Percentiles rank a stretch among this genome's conserved stretches.
Conservation (phyloP, 2,797 vertebrate species). For the Hyperoplus lanceolatus region DNA sequence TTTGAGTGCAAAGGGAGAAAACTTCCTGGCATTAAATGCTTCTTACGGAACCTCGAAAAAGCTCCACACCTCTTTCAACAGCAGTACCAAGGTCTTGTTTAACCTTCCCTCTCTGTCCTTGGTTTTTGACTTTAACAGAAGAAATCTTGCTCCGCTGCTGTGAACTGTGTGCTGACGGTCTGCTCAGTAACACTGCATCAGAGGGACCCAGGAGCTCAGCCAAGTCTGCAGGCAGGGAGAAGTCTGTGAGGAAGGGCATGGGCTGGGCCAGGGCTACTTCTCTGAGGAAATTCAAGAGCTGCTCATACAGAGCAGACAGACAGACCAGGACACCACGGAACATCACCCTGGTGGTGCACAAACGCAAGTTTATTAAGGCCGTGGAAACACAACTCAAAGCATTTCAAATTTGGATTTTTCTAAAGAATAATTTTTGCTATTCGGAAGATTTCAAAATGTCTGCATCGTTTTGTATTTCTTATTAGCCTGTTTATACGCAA, state of each 20-base stretch:
- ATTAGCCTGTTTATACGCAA: not conserved
- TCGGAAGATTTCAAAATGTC: not conserved
- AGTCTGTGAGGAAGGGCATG: constrained; percentile 81
- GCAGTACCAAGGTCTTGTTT: constrained; percentile 77
- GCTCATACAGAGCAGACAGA: constrained; percentile 75
- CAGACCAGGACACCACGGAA: constrained; percentile 77
- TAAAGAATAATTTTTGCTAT: not conserved
- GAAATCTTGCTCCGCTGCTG: not conserved
- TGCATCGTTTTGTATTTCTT: not conserved
- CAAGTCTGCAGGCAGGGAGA: constrained; percentile 76
- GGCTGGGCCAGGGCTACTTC: constrained; percentile 66
- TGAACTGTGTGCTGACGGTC: not conserved
- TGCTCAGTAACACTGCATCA: constrained; percentile 33
- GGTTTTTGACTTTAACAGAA: not conserved
- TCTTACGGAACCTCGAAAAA: constrained; percentile 5
- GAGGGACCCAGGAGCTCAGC: constrained; percentile 67
- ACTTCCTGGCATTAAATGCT: not conserved
- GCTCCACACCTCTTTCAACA: constrained; percentile 61
- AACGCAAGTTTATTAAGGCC: not conserved
- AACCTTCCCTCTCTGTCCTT: not conserved
- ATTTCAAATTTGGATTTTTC: not conserved
- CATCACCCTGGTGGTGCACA: constrained; percentile 78
- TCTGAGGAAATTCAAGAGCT: constrained; percentile 63
- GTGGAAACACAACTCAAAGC: not conserved
- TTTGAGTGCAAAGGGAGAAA: not conserved